Base-by-base conservation (phyloP, 1,140 invertebrate genomes). In the Scylla paramamosain region DNA sequence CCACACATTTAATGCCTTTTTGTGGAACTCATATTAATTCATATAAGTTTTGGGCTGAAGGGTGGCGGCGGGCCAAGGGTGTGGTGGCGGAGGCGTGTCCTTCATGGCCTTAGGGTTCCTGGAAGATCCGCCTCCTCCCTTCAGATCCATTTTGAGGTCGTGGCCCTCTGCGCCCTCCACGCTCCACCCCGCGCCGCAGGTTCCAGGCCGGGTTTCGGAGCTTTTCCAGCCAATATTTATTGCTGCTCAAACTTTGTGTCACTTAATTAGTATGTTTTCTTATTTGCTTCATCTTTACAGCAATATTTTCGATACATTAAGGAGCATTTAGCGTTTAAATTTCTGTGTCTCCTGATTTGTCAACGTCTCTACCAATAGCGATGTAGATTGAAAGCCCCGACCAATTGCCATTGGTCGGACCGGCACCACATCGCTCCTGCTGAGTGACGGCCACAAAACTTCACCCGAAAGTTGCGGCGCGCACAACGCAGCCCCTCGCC, bases 311-410 rank as follows among this genome's bases (percentile, higher is more conserved):
- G 52, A 20, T 20, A 77, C n/a, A 77, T 20, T 77, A n/a, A 12
- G n/a, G 12, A 12, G 31, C 28, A 82, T 83, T 77, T 92, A 32
- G 28, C 52, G 16, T 92, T 52, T 25, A 12, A 77, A 39, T 77
- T 83, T 31, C n/a, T 31, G 32, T 29, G n/a, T 25, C 59, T 39
- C 45, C 91, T 83, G 91, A 92, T 92, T 92, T 92, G 91, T 77
- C 91, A 46, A 82, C 91, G 67, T 92, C 67, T 92, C 91, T 77
- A 39, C 91, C 91, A 92, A 92, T 92, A 59, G 45, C 29, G 52
- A 25, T 39, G 67, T 28, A 92, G 59, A 92, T 92, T 92, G 31
- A 77, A 77, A 82, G 59, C 28, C 77, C 48, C 25, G 25, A 59
- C 77, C 91, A n/a, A 82, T 83, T 92, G 91, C 86, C 31, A 88